Percentiles rank a stretch among this genome's conserved stretches.
phyloP scores from a whole-genome alignment of 2,888 invertebrate genomes.

The Drosophila robusta region DNA sequence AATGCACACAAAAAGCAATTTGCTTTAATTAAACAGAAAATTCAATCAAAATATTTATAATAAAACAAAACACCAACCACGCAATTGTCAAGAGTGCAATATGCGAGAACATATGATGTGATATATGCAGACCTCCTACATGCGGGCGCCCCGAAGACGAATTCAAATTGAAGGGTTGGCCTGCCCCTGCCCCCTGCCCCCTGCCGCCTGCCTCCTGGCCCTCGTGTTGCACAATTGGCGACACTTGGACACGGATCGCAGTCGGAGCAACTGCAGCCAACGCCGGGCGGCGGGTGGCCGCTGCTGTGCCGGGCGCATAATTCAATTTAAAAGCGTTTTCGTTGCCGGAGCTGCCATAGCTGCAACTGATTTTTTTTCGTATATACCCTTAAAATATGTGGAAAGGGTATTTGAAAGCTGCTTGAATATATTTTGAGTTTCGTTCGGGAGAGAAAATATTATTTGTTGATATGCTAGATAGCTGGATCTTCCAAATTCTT shows the following conservation, averaged over 20 bases:
- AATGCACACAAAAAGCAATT: conserved; percentile 63
- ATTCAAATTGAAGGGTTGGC: conserved; percentile 70
- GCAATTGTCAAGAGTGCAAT: conserved; percentile 51
- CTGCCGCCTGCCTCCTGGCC: not conserved
- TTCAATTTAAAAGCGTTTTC: conserved; percentile 73
- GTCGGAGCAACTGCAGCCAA: conserved; percentile 53
- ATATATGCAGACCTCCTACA: conserved; percentile 45
- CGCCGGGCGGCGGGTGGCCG: conserved; percentile 27
- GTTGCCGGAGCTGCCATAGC: conserved; percentile 51
- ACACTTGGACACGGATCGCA: conserved; percentile 73
- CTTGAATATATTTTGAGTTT: not conserved
- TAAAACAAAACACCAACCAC: conserved; percentile 58
- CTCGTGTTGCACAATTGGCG: conserved; percentile 56
- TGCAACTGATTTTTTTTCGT: conserved; percentile 49
- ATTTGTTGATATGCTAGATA: no score
- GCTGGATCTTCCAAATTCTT: no score
- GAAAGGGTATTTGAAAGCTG: conserved; percentile 13
- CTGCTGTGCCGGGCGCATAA: conserved; percentile 60
- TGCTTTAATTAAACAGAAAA: conserved; percentile 80
- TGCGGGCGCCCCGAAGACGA: conserved; percentile 77
- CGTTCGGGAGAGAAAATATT: no score
- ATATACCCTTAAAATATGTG: conserved; percentile 17
- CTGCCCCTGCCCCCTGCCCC: conserved; percentile 11
- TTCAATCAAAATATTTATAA: conserved; percentile 80
- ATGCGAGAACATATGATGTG: conserved; percentile 6